phyloP scores from a whole-genome alignment of 2,888 invertebrate species.

The Lottia gigantea region DNA sequence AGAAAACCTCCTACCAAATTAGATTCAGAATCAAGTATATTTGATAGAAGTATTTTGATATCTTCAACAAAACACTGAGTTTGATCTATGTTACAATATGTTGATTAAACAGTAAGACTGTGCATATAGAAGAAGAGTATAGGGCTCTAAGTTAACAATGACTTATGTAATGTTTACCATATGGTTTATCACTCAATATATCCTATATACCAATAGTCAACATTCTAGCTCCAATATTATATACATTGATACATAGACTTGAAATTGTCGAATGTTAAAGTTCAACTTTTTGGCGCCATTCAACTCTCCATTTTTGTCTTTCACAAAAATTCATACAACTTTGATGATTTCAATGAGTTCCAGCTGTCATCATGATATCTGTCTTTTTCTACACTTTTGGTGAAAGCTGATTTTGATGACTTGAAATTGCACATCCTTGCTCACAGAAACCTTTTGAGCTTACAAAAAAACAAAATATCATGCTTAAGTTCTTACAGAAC shows the following conservation, averaged over 20 bases:
- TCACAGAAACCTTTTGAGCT: no score
- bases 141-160: neutral
- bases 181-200: neutral
- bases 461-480: no score
- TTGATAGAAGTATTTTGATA: no score
- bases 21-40: no score
- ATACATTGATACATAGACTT: conserved; percentile 20
- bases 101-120: neutral
- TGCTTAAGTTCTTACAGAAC: no score
- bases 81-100: neutral
- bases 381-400: no score
- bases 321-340: conserved; percentile 14
- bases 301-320: conserved; percentile 18
- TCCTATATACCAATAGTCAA: neutral
- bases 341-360: neutral
- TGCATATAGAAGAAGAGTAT: neutral
- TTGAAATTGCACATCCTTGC: no score
- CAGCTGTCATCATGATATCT: neutral
- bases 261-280: conserved; percentile 22
- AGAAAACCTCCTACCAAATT: no score
- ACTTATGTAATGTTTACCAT: neutral
- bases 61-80: no score
- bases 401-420: no score
- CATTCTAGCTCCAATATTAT: neutral
- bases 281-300: conserved; percentile 23